Percentiles rank a stretch among this genome's conserved stretches.
phyloP scores from a whole-genome alignment of 2,888 invertebrate species.

The Drosophila buzzatii region DNA sequence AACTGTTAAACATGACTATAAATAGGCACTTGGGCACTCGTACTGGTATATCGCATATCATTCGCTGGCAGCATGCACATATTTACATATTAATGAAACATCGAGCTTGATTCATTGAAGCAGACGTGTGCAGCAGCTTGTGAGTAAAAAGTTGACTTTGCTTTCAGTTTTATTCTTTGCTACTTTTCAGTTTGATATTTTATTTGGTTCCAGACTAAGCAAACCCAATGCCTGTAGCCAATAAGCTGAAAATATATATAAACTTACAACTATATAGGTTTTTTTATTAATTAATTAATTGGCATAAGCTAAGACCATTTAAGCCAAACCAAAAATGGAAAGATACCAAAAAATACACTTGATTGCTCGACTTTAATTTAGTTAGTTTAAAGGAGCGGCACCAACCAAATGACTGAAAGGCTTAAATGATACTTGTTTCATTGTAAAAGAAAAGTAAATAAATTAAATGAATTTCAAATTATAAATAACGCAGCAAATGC shows the following conservation, averaged over 20 bases:
- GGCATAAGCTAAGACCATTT: slow-evolving; percentile 37
- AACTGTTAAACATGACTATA: slow-evolving; percentile 46
- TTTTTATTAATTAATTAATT: slow-evolving; percentile 25
- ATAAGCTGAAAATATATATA: slow-evolving; percentile 27
- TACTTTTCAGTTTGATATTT: neutral
- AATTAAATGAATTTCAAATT: neutral
- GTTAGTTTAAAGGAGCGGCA: slow-evolving; percentile 58
- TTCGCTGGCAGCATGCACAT: slow-evolving; percentile 60
- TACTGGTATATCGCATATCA: slow-evolving; percentile 28
- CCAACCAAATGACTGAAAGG: slow-evolving; percentile 70
- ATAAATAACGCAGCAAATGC: slow-evolving; percentile 2
- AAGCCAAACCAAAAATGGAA: neutral
- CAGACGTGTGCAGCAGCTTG: slow-evolving; percentile 42
- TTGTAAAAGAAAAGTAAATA: slow-evolving; percentile 50
- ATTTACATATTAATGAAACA: slow-evolving; percentile 48
- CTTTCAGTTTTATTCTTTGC: slow-evolving; percentile 20
- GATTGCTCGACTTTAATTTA: slow-evolving; percentile 45
- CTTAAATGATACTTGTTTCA: slow-evolving; percentile 75
- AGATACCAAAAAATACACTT: slow-evolving; percentile 4
- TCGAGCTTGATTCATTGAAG: slow-evolving; percentile 65
- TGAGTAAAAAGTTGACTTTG: slow-evolving; percentile 32
- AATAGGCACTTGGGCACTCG: slow-evolving; percentile 58
- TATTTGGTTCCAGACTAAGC: slow-evolving; percentile 53
- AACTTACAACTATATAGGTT: slow-evolving; percentile 19
- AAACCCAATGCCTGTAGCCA: slow-evolving; percentile 66